These are phyloP conservation scores for Hydrozoanthus gracilis DNA, from an alignment of 92 coral and sea anemone species.

Conservation along the genomic window DNA sequence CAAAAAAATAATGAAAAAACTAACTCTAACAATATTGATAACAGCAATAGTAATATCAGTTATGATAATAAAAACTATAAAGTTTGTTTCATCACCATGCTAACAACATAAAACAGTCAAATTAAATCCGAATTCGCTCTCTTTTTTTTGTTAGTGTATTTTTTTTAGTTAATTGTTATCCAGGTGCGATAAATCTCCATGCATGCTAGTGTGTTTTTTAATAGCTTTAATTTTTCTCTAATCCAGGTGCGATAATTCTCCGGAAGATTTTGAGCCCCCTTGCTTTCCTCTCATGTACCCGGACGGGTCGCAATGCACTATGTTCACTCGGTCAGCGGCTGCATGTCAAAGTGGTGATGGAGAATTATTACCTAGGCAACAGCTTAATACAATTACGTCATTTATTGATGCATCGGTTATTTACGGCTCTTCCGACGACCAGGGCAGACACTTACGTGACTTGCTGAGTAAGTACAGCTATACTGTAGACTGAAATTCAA, in stretches of 20 bases:
- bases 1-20: no score
- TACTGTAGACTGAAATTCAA: no score
- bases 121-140: no score
- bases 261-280: conserved; percentile 88
- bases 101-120: no score
- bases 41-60: no score
- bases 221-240: not conserved
- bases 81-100: no score
- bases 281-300: conserved; percentile 95
- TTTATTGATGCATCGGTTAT: conserved; percentile 95
- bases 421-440: conserved; percentile 85
- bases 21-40: no score
- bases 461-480: conserved; percentile 57
- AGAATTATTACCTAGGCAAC: conserved; percentile 87
- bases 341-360: conserved; percentile 92
- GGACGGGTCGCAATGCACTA: conserved; percentile 78
- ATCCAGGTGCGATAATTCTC: conserved; percentile 84
- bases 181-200: not conserved
- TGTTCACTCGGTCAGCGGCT: conserved; percentile 99
- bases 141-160: no score
- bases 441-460: conserved; percentile 79
- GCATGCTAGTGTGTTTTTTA: not conserved
- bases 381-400: conserved; percentile 93
- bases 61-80: no score
- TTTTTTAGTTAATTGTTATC: no score